Base-by-base conservation (phyloP, 2,797 vertebrate species). In the Aotus griseimembra region DNA sequence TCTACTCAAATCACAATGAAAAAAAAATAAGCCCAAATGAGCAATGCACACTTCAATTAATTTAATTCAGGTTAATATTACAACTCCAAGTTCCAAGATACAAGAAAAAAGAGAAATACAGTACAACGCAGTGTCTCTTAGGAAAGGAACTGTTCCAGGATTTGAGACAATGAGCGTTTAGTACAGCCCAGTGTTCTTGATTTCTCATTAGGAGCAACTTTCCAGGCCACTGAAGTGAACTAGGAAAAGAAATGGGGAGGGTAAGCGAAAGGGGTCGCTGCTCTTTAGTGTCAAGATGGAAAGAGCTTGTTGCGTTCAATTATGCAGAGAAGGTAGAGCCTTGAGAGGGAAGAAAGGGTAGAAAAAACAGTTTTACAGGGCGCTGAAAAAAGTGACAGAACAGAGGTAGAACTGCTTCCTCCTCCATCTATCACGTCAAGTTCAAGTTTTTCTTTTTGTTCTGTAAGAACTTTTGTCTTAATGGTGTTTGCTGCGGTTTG, bases 381-480 rank as follows among this genome's bases (percentile, higher is more conserved):
- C 79, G 39, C 48, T 70, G 10, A 19, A 19, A 64, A 44, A n/a
- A 44, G 5, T 15, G 30, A 36, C 39, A 46, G 76, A 50, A 28
- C 58, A 75, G 9, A 57, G 19, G 85, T 57, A 76, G 52, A 79
- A 64, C 9, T 13, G 89, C 72, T 83, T 77, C 44, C 90, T 77
- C 84, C 75, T 44, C 72, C 90, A 57, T 44, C 92, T 82, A 61
- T 88, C 76, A 4, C 7, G 7, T 73, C 76, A 70, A 90, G 80
- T 92, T 80, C 87, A 52, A 81, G 39, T 2, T 70, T 72, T 26
- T 58, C 75, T 36, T 81, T 90, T 67, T 64, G 70, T 94, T 93
- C 75, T 64, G 73, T n/a, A 70, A 87, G 57, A 97, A 96, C 94
- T 96, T 92, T 58, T 36, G 33, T 50, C 46, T 48, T 39, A 52